Evolutionary conservation across 2,888 invertebrate genomes (phyloP), one percentile per base, ranked within the genome.

Genomic region (Apamea anceps): DNA sequence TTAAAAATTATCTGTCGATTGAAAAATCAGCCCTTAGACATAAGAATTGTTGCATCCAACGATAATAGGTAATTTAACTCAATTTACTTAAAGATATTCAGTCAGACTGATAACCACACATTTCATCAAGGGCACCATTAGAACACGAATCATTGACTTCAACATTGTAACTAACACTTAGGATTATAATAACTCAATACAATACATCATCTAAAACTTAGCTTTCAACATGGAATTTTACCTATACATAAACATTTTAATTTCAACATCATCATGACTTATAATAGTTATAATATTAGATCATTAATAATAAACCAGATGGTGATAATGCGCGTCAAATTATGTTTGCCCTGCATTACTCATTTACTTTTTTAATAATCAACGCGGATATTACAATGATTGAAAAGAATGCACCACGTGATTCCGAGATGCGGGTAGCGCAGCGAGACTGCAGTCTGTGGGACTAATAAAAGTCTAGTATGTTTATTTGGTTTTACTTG

Each of bases 401-500:
- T 77, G 15, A 66, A 60, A 62, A 78, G 10, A 72, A 62, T 62
- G 54, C 78, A 75, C 45, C 32, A 75, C 18, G 32, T 32, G n/a
- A 60, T n/a, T 10, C n/a, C 32, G 13, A 60, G 37, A 57, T 63
- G 54, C 37, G 45, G 37, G 54, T 62, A 84, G 51, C 62, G 18
- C 37, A 65, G 25, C 48, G 15, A 28, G 62, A 63, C 62, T 76
- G 67, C 37, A 15, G 28, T 63, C 54, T 68, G 54, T 25, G 28
- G 28, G 57, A 63, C 77, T 77, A 77, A n/a, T 82, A 68, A 63
- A 72, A 45, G 18, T 15, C 28, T 28, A 66, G 12, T 48, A 42
- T 60, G 10, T 78, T 71, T 84, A 54, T 73, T 79, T 84, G 13
- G 6, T 84, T 72, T 65, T 45, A 37, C 68, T 72, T 60, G 37